Evolutionary conservation across 1,140 invertebrate species (phyloP), one percentile per base, ranked within the genome.

Genomic region (Nixonia krombeini): DNA sequence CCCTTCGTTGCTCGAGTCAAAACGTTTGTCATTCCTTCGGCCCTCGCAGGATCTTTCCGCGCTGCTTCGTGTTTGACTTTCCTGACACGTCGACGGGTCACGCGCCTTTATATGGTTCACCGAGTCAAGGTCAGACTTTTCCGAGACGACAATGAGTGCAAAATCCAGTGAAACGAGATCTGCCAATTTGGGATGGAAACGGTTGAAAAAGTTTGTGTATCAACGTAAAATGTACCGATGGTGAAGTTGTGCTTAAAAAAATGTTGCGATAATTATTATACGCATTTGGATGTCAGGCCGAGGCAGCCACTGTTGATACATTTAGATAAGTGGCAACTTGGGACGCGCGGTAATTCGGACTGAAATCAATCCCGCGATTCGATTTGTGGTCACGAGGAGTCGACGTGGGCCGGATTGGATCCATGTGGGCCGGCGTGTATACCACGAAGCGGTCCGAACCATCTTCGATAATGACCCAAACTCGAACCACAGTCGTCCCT

Each of bases 391-490:
- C 79, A 73, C 67, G 70, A 45, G 52, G 66, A 59, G 64, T 53
- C 50, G 42, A 40, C 42, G 62, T 66, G 67, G 59, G 47, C 58
- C 49, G 31, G 47, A 51, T 55, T 51, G n/a, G n/a, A n/a, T n/a
- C n/a, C n/a, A n/a, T n/a, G n/a, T n/a, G n/a, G n/a, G n/a, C n/a
- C n/a, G n/a, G n/a, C n/a, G n/a, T n/a, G n/a, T n/a, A n/a, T n/a
- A n/a, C n/a, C n/a, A n/a, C n/a, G n/a, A n/a, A n/a, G n/a, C 33
- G 52, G 35, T 52, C 46, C 25, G 52, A 47, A 45, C 18, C 31
- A 47, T 45, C 61, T 40, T 46, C 70, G 75, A 82, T 82, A 78
- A 82, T 82, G 73, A 81, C 77, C 73, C 75, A 69, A 73, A 78
- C 75, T 78, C 72, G 74, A 80, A 69, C 72, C 64, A 59, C 73